phyloP scores from a whole-genome alignment of 2,888 invertebrate genomes.

The Spialia ferax region DNA sequence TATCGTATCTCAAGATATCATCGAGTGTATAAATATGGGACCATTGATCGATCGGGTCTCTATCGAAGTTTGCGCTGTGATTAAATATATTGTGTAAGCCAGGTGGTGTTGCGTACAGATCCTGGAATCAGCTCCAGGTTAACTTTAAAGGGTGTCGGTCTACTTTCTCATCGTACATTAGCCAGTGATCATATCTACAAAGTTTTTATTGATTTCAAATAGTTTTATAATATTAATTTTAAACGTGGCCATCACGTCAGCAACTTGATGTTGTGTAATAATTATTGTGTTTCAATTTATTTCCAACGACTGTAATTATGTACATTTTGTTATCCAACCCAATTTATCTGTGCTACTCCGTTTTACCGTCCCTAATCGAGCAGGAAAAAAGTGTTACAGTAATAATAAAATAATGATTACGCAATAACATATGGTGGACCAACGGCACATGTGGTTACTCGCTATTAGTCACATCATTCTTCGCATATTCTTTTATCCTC shows the following conservation, averaged over 20 bases:
- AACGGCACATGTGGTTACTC: slow-evolving; percentile 72
- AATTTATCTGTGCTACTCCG: neutral
- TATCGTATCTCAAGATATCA: slow-evolving; percentile 84
- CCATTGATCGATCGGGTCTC: slow-evolving; percentile 85
- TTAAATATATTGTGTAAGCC: slow-evolving; percentile 61
- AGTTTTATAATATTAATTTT: slow-evolving; percentile 2
- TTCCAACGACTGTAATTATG: slow-evolving; percentile 3
- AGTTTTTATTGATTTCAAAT: neutral
- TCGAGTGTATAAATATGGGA: slow-evolving; percentile 85
- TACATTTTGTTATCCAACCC: slow-evolving; percentile 5
- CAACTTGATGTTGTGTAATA: neutral
- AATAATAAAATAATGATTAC: slow-evolving; percentile 63
- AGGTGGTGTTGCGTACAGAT: slow-evolving; percentile 24
- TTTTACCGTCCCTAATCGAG: slow-evolving; percentile 5
- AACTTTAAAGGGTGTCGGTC: slow-evolving; percentile 42
- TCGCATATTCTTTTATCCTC: slow-evolving; percentile 58
- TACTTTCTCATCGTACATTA: slow-evolving; percentile 21
- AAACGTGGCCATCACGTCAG: slow-evolving; percentile 35
- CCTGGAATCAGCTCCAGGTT: slow-evolving; percentile 43
- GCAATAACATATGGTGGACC: slow-evolving; percentile 76
- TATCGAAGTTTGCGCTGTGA: slow-evolving; percentile 80
- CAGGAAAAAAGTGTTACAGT: slow-evolving; percentile 41
- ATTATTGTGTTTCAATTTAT: slow-evolving; percentile 16
- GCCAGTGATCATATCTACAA: slow-evolving; percentile 22
- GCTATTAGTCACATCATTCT: slow-evolving; percentile 57